Base-by-base conservation (phyloP, 2,888 invertebrate species). In the Cremastinae sp. region DNA sequence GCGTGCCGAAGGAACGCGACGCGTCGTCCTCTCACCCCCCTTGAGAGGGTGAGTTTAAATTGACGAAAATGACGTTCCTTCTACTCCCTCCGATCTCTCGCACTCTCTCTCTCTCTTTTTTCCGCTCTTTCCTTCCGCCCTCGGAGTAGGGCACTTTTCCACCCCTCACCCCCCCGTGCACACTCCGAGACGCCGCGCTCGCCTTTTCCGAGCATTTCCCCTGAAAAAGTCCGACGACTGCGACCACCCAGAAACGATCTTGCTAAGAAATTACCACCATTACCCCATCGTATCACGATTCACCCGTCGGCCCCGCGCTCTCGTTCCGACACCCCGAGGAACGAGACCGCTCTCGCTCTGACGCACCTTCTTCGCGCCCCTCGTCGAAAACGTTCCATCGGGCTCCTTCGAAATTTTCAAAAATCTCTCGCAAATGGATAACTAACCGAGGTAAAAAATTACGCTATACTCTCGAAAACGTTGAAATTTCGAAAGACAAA, bases 61-160 rank as follows among this genome's bases (percentile, higher is more conserved):
- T 87, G 87, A 86, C 87, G 86, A 87, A 87, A 88, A 88, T 88
- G 86, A 88, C 86, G 85, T 82, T 79, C 78, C 73, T 69, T 69
- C 66, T 51, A 45, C 56, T 49, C 22, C 65, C 47, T 18, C 28
- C 16, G 16, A 58, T 18, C 54, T 45, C 58, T 59, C 20, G 12
- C 56, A 18, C 54, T 20, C 61, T 59, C 68, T 54, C 36, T 47
- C 28, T 62, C 28, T 62, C 51, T 53, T 49, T 51, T 73, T 74
- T 49, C 59, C 54, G 69, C 47, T 71, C 47, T 51, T 66, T 54
- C 68, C 61, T 34, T 71, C 71, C 61, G 34, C 53, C 14, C 41
- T 49, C 38, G 58, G 66, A 68, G 69, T 59, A 59, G 69, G 69
- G 69, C 43, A 45, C 36, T 34, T 28, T 51, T 34, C 45, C 45